Percentiles rank a stretch among this genome's conserved stretches.
These are phyloP conservation scores for Polyergus mexicanus DNA, from an alignment of 1,140 invertebrate genomes.

Conservation along the genomic window DNA sequence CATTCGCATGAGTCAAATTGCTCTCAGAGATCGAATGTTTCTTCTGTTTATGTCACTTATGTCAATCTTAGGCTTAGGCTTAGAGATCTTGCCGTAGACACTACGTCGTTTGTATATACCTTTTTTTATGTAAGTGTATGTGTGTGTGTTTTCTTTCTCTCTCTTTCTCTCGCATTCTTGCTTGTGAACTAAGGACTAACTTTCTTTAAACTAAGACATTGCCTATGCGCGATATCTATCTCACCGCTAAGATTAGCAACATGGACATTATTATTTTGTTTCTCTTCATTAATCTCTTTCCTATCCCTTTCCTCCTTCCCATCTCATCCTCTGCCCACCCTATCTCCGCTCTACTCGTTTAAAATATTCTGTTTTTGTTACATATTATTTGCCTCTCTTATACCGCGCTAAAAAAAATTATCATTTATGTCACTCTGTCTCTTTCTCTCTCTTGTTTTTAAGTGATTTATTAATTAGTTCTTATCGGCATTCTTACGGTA, in stretches of 20 bases:
- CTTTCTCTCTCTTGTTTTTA: conserved; percentile 31
- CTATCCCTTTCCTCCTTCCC: neutral
- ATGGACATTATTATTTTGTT: conserved; percentile 78
- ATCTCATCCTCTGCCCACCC: neutral
- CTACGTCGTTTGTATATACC: conserved; percentile 57
- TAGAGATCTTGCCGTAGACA: conserved; percentile 69
- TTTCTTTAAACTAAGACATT: conserved; percentile 70
- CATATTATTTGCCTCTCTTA: conserved; percentile 53
- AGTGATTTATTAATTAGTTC: conserved; percentile 23
- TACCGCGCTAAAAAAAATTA: conserved; percentile 72
- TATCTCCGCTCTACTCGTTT: conserved; percentile 36
- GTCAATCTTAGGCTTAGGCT: conserved; percentile 44
- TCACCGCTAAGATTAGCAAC: conserved; percentile 78
- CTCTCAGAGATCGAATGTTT: conserved; percentile 16
- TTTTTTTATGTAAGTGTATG: neutral
- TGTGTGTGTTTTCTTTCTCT: neutral
- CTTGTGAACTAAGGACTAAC: conserved; percentile 68
- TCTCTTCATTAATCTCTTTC: conserved; percentile 43
- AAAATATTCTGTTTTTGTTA: conserved; percentile 72
- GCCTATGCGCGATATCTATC: conserved; percentile 73
- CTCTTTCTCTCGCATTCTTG: conserved; percentile 20
- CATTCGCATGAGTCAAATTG: neutral
- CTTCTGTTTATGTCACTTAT: conserved; percentile 4
- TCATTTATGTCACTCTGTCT: conserved; percentile 39
- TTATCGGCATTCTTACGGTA: conserved; percentile 9